Evolutionary conservation across 2,888 invertebrate species (phyloP).

Genomic region (Liopterus haemorrhoidalis): DNA sequence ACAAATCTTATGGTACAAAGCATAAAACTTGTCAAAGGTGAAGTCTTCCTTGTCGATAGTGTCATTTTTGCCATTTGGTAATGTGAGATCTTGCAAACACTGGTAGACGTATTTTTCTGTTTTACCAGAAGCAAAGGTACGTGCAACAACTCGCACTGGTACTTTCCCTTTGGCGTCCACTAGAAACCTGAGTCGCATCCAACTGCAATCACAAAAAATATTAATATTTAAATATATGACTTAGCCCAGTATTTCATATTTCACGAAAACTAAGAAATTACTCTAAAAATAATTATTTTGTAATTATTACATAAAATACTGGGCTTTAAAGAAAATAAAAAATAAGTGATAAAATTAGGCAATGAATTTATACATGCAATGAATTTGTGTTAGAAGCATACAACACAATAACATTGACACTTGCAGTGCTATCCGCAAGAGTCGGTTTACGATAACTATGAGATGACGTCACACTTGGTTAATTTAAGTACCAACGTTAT

Average conservation of each 20-base stretch:
- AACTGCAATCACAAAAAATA: slow-evolving; percentile 58
- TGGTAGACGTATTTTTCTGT: slow-evolving; percentile 98
- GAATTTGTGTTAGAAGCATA: no score
- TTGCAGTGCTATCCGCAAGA: no score
- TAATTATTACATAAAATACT: not conserved
- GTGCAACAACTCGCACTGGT: slow-evolving; percentile 91
- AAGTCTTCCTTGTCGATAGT: slow-evolving; percentile 91
- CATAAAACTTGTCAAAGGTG: slow-evolving; percentile 98
- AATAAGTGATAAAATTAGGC: no score
- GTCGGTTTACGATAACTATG: no score
- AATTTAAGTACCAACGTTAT: no score
- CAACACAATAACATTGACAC: no score
- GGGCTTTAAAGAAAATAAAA: not conserved
- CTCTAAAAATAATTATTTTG: not conserved
- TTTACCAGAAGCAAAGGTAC: slow-evolving; percentile 99
- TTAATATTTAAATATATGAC: no score
- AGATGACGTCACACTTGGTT: no score
- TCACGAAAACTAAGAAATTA: no score
- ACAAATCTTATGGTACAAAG: slow-evolving; percentile 96
- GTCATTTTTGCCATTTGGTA: slow-evolving; percentile 94
- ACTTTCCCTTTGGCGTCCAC: slow-evolving; percentile 93
- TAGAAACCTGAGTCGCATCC: slow-evolving; percentile 94
- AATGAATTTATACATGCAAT: no score
- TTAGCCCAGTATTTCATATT: no score
- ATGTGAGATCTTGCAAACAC: slow-evolving; percentile 84